Evolutionary conservation across 2,797 vertebrate species (phyloP), one percentile per base, ranked within the genome.

Genomic region (Labroides dimidiatus): DNA sequence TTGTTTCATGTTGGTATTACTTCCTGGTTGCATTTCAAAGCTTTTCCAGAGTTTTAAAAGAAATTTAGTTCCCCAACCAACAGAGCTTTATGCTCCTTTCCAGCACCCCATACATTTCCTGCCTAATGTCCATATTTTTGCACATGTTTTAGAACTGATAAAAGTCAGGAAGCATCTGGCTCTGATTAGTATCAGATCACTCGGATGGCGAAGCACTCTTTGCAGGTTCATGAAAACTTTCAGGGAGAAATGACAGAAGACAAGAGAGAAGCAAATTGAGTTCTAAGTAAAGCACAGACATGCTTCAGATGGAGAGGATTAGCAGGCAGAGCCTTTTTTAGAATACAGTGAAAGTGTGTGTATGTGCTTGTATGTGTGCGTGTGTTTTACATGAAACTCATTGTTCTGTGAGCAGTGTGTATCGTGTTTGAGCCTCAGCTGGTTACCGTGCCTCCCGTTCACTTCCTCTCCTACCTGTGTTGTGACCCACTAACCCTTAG

Each of bases 141-240:
- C 53, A 52, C 6, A 57, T 21, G 50, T 85, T 58, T 20, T 50
- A 27, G 24, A 69, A 55, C 47, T 75, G 60, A 81, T 66, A 58
- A 61, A 80, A 78, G 65, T 21, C 47, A 43, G 4, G 8, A 59
- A 36, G 37, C 16, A 15, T 60, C 47, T 75, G 1, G 56, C 75
- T 83, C 39, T 3, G 48, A 75, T 86, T 72, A 76, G 65, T 62
- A 71, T 45, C 42, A 2, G 49, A 62, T 69, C 72, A 15, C 48
- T 56, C 52, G 15, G 4, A 36, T 20, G 52, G 81, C 73, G 66
- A 69, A 80, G 63, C 71, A 51, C 52, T 59, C 52, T 78, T 81
- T 83, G 75, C 69, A 37, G 36, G 10, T 37, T 19, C 20, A 9
- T 63, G 70, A 72, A 71, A 68, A 39, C 43, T 52, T n/a, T 58